These are phyloP conservation scores for Desmophyllum pertusum DNA, from an alignment of 92 coral and sea anemone species.

Conservation along the genomic window DNA sequence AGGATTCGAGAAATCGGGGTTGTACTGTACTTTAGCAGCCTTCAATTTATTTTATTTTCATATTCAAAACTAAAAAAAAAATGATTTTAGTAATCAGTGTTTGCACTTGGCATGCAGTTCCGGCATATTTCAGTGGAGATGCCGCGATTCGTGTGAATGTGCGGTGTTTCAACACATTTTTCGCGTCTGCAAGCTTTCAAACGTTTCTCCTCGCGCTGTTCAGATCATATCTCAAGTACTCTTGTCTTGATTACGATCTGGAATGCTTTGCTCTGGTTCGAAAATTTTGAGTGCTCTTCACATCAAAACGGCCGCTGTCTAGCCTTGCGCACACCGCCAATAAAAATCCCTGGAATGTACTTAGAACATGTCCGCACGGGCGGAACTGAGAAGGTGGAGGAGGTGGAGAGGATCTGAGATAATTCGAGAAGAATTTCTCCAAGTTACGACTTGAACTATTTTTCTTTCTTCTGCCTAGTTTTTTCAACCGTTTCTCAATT, in stretches of 20 bases:
- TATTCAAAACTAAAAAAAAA: not conserved
- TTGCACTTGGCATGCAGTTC: not conserved
- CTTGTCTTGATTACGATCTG: conserved; percentile 26
- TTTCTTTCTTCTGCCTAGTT: too few species aligned
- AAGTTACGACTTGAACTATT: too few species aligned
- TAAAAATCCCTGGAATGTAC: not conserved
- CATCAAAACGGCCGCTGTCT: conserved; percentile 38
- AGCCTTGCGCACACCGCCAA: not conserved
- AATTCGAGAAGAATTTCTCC: not conserved
- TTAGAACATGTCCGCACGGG: not conserved
- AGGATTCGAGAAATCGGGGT: too few species aligned
- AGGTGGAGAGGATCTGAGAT: not conserved
- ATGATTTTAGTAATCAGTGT: not conserved
- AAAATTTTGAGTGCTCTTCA: conserved; percentile 1
- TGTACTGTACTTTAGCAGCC: too few species aligned
- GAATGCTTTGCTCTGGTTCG: conserved; percentile 32
- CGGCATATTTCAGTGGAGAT: not conserved
- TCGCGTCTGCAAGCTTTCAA: conserved; percentile 7
- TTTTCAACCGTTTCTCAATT: too few species aligned
- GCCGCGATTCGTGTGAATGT: not conserved
- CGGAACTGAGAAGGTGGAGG: not conserved
- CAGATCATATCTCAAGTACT: conserved; percentile 13
- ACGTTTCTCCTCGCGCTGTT: not conserved
- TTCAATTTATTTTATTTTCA: too few species aligned
- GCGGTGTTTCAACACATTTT: not conserved